Evolutionary conservation across 1,140 invertebrate genomes (phyloP).

Genomic region (Zaprionus tsacasi): DNA sequence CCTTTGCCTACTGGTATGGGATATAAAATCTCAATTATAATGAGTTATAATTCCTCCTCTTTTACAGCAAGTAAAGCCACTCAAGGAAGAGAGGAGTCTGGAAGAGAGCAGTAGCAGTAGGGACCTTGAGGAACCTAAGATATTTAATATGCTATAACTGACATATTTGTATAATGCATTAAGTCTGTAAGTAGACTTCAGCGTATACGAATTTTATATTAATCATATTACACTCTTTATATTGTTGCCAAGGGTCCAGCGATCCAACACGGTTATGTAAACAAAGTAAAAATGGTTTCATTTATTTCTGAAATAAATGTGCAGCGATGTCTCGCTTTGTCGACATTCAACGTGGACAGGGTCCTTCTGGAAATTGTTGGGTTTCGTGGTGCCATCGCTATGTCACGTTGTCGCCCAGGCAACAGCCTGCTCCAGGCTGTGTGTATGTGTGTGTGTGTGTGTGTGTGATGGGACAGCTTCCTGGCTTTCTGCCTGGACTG

Average conservation of each 20-base stretch:
- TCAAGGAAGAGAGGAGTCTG: neutral
- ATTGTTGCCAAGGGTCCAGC: neutral
- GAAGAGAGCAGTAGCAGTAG: neutral
- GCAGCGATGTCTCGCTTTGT: neutral
- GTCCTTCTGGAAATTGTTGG: slow-evolving; percentile 16
- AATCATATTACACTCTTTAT: neutral
- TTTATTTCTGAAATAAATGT: neutral
- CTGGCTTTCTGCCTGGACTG: slow-evolving; percentile 20
- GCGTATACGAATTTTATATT: neutral
- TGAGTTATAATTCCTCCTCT: neutral
- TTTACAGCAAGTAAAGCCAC: slow-evolving; percentile 3
- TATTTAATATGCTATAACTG: too few species aligned
- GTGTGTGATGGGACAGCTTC: slow-evolving; percentile 18
- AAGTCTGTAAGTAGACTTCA: neutral
- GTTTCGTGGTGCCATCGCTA: slow-evolving; percentile 3
- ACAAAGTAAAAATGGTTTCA: neutral
- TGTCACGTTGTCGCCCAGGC: slow-evolving; percentile 11
- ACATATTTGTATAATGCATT: too few species aligned
- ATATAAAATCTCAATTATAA: neutral
- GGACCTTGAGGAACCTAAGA: too few species aligned
- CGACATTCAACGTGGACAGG: neutral
- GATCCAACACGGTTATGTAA: neutral
- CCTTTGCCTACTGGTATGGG: slow-evolving; percentile 48
- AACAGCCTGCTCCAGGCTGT: neutral
- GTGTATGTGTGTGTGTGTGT: neutral